These are phyloP conservation scores for Tachina lurida DNA, from an alignment of 2,888 invertebrate genomes.

Conservation along the genomic window DNA sequence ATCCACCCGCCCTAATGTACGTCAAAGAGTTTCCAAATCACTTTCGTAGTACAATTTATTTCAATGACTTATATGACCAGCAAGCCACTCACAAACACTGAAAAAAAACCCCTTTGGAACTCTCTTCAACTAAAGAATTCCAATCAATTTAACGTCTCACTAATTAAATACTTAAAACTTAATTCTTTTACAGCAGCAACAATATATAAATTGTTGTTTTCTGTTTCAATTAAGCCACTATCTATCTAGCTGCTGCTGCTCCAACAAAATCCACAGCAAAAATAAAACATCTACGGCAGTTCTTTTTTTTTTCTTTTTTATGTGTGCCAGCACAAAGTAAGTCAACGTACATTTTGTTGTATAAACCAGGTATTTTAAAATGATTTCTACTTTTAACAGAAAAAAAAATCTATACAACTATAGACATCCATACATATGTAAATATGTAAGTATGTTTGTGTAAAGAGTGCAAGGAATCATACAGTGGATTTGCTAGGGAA, in stretches of 20 bases:
- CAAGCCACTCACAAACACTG: not conserved
- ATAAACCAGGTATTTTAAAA: conserved; percentile 54
- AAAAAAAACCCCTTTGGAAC: not conserved
- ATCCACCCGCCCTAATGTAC: no score
- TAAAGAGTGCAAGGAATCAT: not conserved
- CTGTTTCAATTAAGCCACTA: conserved; percentile 68
- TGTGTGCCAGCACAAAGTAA: not conserved
- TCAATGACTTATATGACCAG: not conserved
- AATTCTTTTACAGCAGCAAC: conserved; percentile 46
- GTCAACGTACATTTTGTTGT: conserved; percentile 26
- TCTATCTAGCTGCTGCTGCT: conserved; percentile 6
- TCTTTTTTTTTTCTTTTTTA: not conserved
- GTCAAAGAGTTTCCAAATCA: not conserved
- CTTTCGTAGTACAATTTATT: not conserved
- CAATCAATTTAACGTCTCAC: conserved; percentile 69
- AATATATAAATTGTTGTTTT: conserved; percentile 61
- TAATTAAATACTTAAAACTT: conserved; percentile 65
- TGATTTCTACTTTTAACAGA: conserved; percentile 54
- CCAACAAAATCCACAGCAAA: conserved; percentile 16
- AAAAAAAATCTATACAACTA: not conserved
- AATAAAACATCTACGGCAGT: conserved; percentile 26
- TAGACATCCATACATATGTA: not conserved
- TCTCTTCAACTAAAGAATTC: conserved; percentile 50
- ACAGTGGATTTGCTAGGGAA: not conserved
- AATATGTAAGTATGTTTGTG: not conserved